These are phyloP conservation scores for Cotesia congregata DNA, from an alignment of 2,888 invertebrate species.

Conservation along the genomic window DNA sequence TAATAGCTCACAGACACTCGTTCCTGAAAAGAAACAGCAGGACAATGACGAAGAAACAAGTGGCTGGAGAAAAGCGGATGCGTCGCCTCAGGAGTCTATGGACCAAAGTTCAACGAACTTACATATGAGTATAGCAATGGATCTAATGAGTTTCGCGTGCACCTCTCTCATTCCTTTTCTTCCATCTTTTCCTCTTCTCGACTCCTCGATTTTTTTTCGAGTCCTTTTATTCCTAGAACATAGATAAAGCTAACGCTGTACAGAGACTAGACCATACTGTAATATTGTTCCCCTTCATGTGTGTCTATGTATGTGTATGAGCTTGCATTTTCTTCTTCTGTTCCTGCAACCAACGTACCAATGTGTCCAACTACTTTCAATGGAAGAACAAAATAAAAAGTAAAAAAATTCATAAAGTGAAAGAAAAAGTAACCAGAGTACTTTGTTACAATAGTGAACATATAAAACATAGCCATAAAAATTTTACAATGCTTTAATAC, in stretches of 20 bases:
- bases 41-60: constrained; percentile 31
- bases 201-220: not conserved
- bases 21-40: not conserved
- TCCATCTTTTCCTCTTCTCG: constrained; percentile 28
- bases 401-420: not conserved
- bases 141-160: constrained; percentile 43
- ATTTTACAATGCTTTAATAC: constrained; percentile 10
- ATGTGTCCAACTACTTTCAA: constrained; percentile 1
- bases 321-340: not conserved
- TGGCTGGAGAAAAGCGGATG: constrained; percentile 27
- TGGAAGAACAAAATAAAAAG: constrained; percentile 17
- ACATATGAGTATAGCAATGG: constrained; percentile 33
- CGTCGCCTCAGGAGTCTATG: constrained; percentile 16
- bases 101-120: constrained; percentile 44
- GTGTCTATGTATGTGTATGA: not conserved
- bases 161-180: constrained; percentile 19
- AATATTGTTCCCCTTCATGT: not conserved
- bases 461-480: constrained; percentile 4
- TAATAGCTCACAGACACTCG: constrained; percentile 1
- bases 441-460: not conserved
- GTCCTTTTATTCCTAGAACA: not conserved
- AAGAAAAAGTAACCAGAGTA: not conserved
- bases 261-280: constrained; percentile 6
- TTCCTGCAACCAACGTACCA: not conserved
- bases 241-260: not conserved